Evolutionary conservation across 2,888 invertebrate species (phyloP), one percentile per base, ranked within the genome.

Genomic region (Himalopsyche anomala): DNA sequence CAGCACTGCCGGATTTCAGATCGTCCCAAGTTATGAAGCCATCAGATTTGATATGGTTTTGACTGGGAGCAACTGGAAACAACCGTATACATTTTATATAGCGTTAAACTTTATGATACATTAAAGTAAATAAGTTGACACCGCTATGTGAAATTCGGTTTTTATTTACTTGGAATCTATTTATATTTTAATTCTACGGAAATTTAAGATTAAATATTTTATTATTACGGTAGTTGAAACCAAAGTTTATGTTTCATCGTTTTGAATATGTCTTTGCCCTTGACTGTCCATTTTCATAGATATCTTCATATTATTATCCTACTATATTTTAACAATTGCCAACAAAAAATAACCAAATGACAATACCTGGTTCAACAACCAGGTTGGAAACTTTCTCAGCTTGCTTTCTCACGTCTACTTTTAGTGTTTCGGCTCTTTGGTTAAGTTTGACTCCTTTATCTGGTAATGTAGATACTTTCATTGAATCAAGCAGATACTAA

Each of bases 361-460:
- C 19, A 11, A 19, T 74, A 87, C 86, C 86, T 62, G 86, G 84
- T 80, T 85, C 87, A 42, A 94, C 91, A 9, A 92, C 89, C 92
- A 95, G 93, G 81, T 91, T 92, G 19, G 92, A 91, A 0, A 95
- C 91, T 89, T 92, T 92, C 81, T 92, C 91, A 2, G 91, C 91
- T 89, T 95, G 94, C 2, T 89, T 89, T 2, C 91, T 90, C 38
- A 95, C 91, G 88, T 93, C 91, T 1, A 88, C 89, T 89, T 94
- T 92, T 40, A 95, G 90, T 0, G 89, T 89, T 0, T 91, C 90
- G 38, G 94, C 92, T 40, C 94, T 93, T 80, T 92, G 90, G 0
- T 91, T 90, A 84, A 96, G 91, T 89, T 93, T 94, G 36, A 91
- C 90, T 0, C 96, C 96, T n/a, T 94, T 93, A 89, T 96, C 96